A percentile compares a stretch with the other conserved stretches of the same genome.
Evolutionary conservation across 2,888 invertebrate genomes (phyloP).

Genomic region (Leistus spinibarbis): DNA sequence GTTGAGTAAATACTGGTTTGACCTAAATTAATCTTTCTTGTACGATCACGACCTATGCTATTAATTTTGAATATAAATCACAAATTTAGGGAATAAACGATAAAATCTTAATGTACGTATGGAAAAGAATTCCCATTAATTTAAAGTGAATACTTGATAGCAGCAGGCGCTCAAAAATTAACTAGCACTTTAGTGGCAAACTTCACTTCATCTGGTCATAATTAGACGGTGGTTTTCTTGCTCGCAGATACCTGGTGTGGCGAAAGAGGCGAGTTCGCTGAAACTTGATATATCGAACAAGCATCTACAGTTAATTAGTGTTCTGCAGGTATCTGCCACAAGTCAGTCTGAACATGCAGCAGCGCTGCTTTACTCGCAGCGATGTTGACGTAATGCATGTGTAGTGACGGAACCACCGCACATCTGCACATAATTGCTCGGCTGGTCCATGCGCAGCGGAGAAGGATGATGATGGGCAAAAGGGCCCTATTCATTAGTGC

Average conservation of each 20-base stretch:
- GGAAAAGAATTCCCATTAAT: neutral
- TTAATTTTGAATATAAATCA: no score
- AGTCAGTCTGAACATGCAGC: neutral
- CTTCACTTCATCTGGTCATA: neutral
- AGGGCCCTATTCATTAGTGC: constrained; percentile 22
- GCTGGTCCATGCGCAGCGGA: constrained; percentile 8
- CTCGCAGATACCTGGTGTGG: no score
- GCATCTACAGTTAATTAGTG: neutral
- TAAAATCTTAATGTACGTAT: no score
- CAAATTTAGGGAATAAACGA: no score
- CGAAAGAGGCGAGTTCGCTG: neutral
- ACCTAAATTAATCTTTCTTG: no score
- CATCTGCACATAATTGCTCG: constrained; percentile 13
- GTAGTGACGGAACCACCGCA: neutral
- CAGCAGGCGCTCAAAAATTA: neutral
- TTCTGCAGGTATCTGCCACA: neutral
- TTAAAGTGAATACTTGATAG: neutral
- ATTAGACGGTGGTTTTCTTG: neutral
- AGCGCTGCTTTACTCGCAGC: neutral
- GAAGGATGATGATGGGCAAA: constrained; percentile 1
- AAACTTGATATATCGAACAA: neutral
- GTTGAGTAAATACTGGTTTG: no score
- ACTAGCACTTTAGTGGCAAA: neutral
- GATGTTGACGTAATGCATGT: neutral
- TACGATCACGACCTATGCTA: no score